Base-by-base conservation (phyloP, 1,140 invertebrate genomes). In the Homalodisca vitripennis region DNA sequence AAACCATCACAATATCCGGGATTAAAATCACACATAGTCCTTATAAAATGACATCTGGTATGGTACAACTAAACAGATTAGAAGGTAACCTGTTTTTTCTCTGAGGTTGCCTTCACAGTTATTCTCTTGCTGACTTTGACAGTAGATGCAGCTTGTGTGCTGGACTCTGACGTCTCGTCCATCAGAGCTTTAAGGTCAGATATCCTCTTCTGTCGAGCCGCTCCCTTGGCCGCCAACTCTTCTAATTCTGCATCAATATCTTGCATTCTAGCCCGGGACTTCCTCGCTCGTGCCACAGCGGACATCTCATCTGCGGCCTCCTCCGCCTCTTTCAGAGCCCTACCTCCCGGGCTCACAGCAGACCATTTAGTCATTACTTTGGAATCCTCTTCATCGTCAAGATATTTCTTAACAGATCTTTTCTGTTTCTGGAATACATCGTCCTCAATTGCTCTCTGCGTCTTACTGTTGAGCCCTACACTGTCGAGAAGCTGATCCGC, bases 181-280 rank as follows among this genome's bases (percentile, higher is more conserved):
- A 87, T 82, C 41, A 87, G 75, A 0, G 84, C 82, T 32, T 83
- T 80, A 22, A 87, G 80, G 66, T 84, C 78, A 1, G 84, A 83
- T 0, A 82, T 83, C 55, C 85, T 80, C 70, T 83, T 81, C 73
- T 87, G 85, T 46, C 86, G 83, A 0, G 80, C 82, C 0, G 81
- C 84, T 71, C 81, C 82, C 70, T 83, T 80, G 70, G 86, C 83
- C 24, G 77, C 81, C 60, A 87, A 75, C 65, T 83, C 84, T 17
- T 82, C 79, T 80, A 86, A 84, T 76, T 88, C 86, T 63, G 85
- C 84, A 72, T 87, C 85, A 53, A 88, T 77, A 68, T 88, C 86
- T 10, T 79, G 78, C 24, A 87, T 75, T 47, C 85, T 82, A 2
- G 85, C 84, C 47, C 83, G 79, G 6, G 81, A 81, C 41, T 78